Evolutionary conservation across 2,113 vertebrate genomes (phyloP).

Genomic region (rabbit (Oryctolagus cuniculus)): DNA sequence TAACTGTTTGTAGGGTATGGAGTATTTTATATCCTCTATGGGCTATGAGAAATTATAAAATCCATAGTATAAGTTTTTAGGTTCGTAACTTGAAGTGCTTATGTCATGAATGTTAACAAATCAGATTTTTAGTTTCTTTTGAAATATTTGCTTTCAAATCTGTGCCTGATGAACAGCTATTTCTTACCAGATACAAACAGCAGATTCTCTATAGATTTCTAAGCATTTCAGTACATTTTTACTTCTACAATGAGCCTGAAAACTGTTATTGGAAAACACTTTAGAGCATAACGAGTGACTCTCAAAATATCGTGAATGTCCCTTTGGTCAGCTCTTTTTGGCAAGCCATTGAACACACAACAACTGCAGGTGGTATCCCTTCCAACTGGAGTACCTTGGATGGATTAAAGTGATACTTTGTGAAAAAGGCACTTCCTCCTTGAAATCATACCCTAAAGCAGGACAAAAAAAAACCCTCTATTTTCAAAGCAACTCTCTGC

Average conservation of each 20-base stretch:
- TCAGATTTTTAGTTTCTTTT: neutral
- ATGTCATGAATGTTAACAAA: neutral
- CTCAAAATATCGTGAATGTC: conserved; percentile 23
- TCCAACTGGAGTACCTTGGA: neutral
- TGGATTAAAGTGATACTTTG: conserved; percentile 31
- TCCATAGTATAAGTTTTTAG: neutral
- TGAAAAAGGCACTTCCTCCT: conserved; percentile 35
- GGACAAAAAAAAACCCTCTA: conserved; percentile 67
- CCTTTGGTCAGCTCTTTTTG: conserved; percentile 49
- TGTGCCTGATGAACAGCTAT: conserved; percentile 5
- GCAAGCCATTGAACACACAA: conserved; percentile 51
- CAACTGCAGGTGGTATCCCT: conserved; percentile 2
- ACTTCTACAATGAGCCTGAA: conserved; percentile 52
- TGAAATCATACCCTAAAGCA: conserved; percentile 53
- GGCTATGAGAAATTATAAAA: neutral
- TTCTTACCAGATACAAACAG: conserved; percentile 24
- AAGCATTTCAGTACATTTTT: conserved; percentile 34
- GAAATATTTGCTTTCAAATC: conserved; percentile 41
- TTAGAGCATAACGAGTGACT: conserved; percentile 53
- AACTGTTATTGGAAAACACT: conserved; percentile 68
- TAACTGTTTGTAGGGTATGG: neutral
- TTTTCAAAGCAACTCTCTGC: conserved; percentile 74
- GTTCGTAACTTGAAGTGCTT: neutral
- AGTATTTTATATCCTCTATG: neutral
- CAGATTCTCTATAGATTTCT: conserved; percentile 60